Conservation (phyloP, 2,888 invertebrate genomes). For the Silvanus unidentatus region DNA sequence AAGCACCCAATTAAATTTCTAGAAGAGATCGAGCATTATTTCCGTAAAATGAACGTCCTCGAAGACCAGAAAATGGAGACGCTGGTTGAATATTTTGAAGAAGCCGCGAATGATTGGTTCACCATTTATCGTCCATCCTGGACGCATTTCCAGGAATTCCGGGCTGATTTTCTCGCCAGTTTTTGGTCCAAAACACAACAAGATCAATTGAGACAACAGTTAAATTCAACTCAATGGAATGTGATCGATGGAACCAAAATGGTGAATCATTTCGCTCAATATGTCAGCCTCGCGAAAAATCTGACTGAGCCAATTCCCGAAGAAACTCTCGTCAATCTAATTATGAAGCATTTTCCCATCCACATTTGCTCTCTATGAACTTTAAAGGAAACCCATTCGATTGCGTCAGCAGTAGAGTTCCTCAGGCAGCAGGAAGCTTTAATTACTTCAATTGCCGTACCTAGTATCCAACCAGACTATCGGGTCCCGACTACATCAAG, state of each 20-base stretch:
- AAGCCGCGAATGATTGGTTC: not conserved
- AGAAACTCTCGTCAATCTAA: not conserved
- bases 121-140: conserved; percentile 1
- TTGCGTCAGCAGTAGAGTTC: conserved; percentile 4
- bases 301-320: conserved; percentile 7
- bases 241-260: not conserved
- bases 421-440: conserved; percentile 7
- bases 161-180: not conserved
- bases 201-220: conserved; percentile 3
- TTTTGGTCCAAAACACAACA: conserved; percentile 9
- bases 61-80: not conserved
- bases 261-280: conserved; percentile 8
- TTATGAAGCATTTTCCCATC: conserved; percentile 11
- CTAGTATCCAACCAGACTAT: not conserved
- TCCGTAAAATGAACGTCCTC: not conserved
- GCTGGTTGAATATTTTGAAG: conserved; percentile 1
- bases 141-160: conserved; percentile 2
- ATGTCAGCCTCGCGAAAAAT: conserved; percentile 2
- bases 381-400: conserved; percentile 5
- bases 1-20: not conserved
- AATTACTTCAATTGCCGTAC: not conserved
- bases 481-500: no score
- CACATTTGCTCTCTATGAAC: conserved; percentile 9
- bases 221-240: not conserved
- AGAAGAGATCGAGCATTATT: not conserved